Percentiles rank a stretch among this genome's conserved stretches.
phyloP scores from a whole-genome alignment of 2,888 invertebrate species.

The Rhimphoctona megacephalus region DNA sequence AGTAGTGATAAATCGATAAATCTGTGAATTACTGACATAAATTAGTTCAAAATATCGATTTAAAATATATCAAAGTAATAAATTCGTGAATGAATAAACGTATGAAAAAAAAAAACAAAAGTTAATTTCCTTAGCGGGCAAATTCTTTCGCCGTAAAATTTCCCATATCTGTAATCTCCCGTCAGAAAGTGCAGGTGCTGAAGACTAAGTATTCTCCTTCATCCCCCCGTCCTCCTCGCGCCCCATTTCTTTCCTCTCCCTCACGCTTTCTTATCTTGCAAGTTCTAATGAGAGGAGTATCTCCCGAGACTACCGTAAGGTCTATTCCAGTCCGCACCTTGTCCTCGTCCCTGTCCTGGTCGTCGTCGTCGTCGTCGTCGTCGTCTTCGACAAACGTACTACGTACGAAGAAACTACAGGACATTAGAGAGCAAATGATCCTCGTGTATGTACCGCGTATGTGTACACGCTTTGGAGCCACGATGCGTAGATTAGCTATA shows the following conservation, averaged over 20 bases:
- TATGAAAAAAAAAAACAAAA: not conserved
- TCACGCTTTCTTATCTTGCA: constrained; percentile 18
- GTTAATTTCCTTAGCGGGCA: no score
- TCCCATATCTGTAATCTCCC: not conserved
- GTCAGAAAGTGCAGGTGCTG: constrained; percentile 66
- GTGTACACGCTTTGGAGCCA: constrained; percentile 11
- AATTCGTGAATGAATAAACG: no score
- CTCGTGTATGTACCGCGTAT: constrained; percentile 19
- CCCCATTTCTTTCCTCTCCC: constrained; percentile 23
- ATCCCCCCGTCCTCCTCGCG: constrained; percentile 57
- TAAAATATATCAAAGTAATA: no score
- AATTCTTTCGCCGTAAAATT: not conserved
- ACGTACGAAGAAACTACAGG: constrained; percentile 48
- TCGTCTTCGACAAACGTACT: constrained; percentile 1
- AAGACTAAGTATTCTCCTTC: constrained; percentile 70
- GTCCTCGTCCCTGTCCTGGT: not conserved
- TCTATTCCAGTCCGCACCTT: constrained; percentile 28
- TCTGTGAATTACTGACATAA: no score
- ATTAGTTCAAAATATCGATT: no score
- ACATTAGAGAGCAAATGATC: constrained; percentile 74
- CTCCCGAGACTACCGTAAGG: constrained; percentile 7
- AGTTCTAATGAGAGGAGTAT: constrained; percentile 21
- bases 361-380: not conserved
- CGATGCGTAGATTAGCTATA: constrained; percentile 52
- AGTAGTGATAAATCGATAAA: no score